Percentiles rank a stretch among this genome's conserved stretches.
These are phyloP conservation scores for Lophotis ruficrista DNA, from an alignment of 2,113 vertebrate species.

Conservation along the genomic window DNA sequence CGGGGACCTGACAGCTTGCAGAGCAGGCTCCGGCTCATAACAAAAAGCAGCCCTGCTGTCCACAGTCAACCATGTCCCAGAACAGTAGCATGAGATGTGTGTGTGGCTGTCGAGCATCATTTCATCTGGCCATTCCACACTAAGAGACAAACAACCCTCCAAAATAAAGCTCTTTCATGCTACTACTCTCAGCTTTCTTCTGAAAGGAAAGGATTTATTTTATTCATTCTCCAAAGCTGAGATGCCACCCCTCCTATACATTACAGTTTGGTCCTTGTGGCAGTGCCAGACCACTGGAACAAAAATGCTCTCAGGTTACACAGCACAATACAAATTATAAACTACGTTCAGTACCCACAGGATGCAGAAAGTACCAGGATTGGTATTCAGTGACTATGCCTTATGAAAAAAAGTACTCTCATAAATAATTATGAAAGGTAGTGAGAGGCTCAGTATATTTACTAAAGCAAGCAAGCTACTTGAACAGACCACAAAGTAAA, in stretches of 20 bases:
- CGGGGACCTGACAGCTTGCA: neutral
- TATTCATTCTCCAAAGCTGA: neutral
- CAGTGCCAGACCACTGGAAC: neutral
- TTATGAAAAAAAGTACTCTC: neutral
- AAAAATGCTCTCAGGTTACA: neutral
- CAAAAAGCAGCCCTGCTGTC: neutral
- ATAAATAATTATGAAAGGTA: neutral
- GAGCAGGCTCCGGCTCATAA: neutral
- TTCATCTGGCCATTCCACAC: neutral
- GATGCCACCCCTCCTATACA: neutral
- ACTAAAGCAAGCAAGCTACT: neutral
- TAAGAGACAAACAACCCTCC: neutral
- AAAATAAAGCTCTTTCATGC: neutral
- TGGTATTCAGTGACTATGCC: neutral
- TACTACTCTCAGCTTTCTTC: neutral
- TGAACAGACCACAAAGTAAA: neutral
- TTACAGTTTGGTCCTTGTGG: neutral
- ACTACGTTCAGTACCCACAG: neutral
- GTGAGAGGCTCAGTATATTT: neutral
- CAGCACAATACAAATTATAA: neutral
- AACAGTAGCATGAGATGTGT: neutral
- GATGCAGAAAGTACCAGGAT: neutral
- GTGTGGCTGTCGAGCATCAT: neutral
- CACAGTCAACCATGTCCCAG: rapidly evolving
- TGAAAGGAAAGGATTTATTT: neutral